Evolutionary conservation across 2,113 vertebrate species (phyloP).

Genomic region (Nymphicus hollandicus): DNA sequence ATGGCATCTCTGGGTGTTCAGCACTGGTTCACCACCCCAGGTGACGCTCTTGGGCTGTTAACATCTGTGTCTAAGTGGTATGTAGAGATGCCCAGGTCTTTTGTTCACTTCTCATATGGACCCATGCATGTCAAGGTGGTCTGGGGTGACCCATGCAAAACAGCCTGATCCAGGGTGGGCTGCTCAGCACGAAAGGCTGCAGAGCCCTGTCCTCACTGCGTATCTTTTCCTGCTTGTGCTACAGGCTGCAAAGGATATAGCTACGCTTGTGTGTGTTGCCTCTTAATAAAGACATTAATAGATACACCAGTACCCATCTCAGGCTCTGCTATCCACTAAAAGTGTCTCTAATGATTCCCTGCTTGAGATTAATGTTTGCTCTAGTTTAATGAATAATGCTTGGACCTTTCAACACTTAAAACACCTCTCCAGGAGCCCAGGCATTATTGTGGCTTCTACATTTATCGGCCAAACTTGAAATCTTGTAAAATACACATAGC

Average conservation of each 20-base stretch:
- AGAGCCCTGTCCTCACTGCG: fast-evolving
- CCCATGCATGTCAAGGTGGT: fast-evolving
- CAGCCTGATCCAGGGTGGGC: neutral
- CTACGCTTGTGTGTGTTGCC: neutral
- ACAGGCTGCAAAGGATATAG: neutral
- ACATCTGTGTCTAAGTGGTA: neutral
- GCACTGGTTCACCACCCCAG: neutral
- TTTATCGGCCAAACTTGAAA: neutral
- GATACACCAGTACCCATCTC: neutral
- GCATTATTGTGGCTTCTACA: neutral
- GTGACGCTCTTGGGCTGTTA: neutral
- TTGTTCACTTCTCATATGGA: fast-evolving
- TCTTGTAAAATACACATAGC: neutral
- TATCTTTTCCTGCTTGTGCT: neutral
- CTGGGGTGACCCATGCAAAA: neutral
- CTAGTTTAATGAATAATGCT: neutral
- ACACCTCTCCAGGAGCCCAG: neutral
- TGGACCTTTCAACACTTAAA: neutral
- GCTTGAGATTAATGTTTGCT: neutral
- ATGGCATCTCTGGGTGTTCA: neutral
- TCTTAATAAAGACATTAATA: neutral
- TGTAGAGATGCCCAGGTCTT: neutral
- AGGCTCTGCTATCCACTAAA: neutral
- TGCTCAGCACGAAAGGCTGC: neutral
- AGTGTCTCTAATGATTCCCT: neutral